These are phyloP conservation scores for Equus quagga DNA, from an alignment of 2,113 vertebrate genomes.

Conservation along the genomic window DNA sequence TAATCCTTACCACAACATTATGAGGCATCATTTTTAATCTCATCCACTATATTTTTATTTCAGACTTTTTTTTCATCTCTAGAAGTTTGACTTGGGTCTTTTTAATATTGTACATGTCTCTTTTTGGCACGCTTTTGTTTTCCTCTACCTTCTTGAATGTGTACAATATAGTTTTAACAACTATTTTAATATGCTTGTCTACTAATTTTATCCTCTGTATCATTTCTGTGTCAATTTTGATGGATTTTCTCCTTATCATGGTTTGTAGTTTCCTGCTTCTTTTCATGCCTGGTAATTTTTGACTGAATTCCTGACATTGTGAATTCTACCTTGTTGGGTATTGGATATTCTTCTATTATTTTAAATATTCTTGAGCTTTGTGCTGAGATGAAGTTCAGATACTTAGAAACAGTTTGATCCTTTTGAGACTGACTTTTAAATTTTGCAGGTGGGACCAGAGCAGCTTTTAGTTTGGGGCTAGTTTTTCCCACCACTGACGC, in stretches of 20 bases:
- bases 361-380: not conserved
- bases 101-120: not conserved
- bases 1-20: not conserved
- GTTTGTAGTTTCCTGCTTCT: not conserved
- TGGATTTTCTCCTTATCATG: not conserved
- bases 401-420: not conserved
- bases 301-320: not conserved
- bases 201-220: not conserved
- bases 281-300: not conserved
- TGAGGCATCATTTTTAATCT: not conserved
- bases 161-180: not conserved
- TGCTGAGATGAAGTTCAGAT: not conserved
- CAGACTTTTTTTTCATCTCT: not conserved
- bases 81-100: not conserved
- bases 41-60: not conserved
- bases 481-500: not conserved
- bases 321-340: not conserved
- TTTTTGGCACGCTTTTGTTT: not conserved
- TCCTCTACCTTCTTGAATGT: not conserved
- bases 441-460: not conserved
- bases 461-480: not conserved
- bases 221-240: not conserved
- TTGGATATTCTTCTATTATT: not conserved
- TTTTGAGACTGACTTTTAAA: not conserved
- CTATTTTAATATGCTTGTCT: not conserved